Percentiles rank a stretch among this genome's conserved stretches.
Evolutionary conservation across 2,888 invertebrate genomes (phyloP).

Genomic region (Chaitophorus viminalis): DNA sequence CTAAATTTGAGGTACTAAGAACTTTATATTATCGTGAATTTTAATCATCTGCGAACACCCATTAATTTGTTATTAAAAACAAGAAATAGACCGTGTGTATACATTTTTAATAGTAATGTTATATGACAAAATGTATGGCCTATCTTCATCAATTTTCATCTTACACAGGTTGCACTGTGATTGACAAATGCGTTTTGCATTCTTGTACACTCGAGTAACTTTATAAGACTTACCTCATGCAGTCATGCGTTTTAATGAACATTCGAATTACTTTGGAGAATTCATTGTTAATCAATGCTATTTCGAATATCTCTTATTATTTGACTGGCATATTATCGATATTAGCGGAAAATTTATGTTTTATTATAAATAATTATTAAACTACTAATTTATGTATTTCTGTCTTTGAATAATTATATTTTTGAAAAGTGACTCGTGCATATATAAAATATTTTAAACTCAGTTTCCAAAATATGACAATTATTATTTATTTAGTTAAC

Average conservation of each 20-base stretch:
- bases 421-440: not conserved
- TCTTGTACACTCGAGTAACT: not conserved
- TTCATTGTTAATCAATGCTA: not conserved
- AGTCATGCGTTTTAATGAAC: constrained; percentile 9
- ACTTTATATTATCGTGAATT: not conserved
- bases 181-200: constrained; percentile 17
- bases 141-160: not conserved
- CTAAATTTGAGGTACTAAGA: not conserved
- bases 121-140: no score
- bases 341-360: not conserved
- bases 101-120: no score
- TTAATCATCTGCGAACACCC: not conserved
- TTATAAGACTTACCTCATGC: not conserved
- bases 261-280: not conserved
- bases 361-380: not conserved
- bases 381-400: not conserved
- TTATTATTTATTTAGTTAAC: constrained; percentile 5
- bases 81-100: no score
- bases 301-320: not conserved
- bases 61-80: not conserved
- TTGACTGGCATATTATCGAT: not conserved
- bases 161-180: not conserved
- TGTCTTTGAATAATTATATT: not conserved
- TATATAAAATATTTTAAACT: not conserved
- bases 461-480: not conserved